A percentile compares a stretch with the other conserved stretches of the same genome.
These are phyloP conservation scores for Numenius phaeopus DNA, from an alignment of 2,797 vertebrate species.

Conservation along the genomic window DNA sequence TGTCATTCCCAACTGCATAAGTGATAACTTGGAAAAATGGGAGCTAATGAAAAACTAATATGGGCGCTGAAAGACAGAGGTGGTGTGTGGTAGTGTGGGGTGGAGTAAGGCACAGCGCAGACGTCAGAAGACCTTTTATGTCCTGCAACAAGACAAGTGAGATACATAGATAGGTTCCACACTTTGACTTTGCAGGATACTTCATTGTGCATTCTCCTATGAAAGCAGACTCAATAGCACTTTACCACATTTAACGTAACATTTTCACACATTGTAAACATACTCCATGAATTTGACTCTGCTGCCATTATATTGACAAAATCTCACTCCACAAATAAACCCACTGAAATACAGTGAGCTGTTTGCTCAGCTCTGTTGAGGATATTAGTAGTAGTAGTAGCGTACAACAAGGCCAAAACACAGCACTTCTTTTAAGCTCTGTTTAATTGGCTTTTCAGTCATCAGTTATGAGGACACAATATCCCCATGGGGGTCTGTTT, in stretches of 20 bases:
- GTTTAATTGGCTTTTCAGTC: constrained; percentile 37
- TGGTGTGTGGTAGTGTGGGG: not conserved
- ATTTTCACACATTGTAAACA: not conserved
- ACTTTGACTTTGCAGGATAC: not conserved
- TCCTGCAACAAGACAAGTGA: not conserved
- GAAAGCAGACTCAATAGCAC: not conserved
- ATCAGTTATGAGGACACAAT: constrained; percentile 43
- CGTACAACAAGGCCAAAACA: not conserved
- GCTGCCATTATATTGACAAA: not conserved
- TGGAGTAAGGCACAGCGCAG: not conserved
- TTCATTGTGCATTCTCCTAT: not conserved
- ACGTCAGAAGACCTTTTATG: not conserved
- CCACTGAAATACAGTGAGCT: not conserved
- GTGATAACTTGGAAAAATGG: not conserved
- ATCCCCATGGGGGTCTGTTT: not conserved
- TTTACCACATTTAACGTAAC: not conserved
- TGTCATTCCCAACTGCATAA: not conserved
- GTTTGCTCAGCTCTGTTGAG: not conserved
- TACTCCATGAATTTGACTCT: not conserved
- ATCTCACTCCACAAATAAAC: not conserved
- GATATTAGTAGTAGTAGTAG: not conserved
- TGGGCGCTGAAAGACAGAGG: not conserved
- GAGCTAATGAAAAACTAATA: not conserved
- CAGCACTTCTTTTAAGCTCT: not conserved
- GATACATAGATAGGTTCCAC: not conserved